Evolutionary conservation across 2,797 vertebrate genomes (phyloP).

Genomic region (Bradypodion ventrale): DNA sequence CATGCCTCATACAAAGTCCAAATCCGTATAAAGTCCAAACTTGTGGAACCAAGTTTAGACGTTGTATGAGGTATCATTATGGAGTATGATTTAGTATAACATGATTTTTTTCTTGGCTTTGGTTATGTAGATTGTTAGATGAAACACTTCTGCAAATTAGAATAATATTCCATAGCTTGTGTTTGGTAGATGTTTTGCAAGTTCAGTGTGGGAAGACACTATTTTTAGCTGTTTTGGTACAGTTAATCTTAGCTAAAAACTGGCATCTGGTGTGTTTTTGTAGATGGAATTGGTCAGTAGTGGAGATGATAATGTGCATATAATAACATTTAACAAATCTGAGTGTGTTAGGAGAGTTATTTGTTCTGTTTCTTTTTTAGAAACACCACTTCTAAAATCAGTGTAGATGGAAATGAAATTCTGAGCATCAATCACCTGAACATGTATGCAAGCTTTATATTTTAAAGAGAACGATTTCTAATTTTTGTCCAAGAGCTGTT

Average conservation of each 20-base stretch:
- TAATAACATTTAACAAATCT: conserved; percentile 43
- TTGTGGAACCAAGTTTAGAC: too few species aligned
- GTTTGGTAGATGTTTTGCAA: conserved; percentile 61
- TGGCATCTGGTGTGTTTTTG: conserved; percentile 60
- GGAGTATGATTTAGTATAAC: conserved; percentile 25
- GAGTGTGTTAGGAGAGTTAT: conserved; percentile 1
- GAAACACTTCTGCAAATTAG: conserved; percentile 37
- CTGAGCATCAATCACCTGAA: conserved; percentile 14
- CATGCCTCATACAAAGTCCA: too few species aligned
- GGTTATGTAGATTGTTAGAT: conserved; percentile 48
- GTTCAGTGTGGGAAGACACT: conserved; percentile 60
- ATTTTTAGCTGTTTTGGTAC: conserved; percentile 73
- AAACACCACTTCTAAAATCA: conserved; percentile 21
- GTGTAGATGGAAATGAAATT: conserved; percentile 4
- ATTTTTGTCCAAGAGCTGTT: not conserved
- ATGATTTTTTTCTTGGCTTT: conserved; percentile 25
- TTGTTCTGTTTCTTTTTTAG: not conserved
- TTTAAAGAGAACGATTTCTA: not conserved
- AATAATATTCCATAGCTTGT: conserved; percentile 56
- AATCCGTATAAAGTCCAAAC: too few species aligned
- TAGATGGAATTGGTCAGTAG: conserved; percentile 57
- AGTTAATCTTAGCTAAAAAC: conserved; percentile 68
- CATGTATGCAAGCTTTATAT: not conserved
- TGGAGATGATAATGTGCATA: conserved; percentile 38
- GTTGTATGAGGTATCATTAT: too few species aligned